Evolutionary conservation across 2,113 vertebrate genomes (phyloP), one percentile per base, ranked within the genome.

Genomic region (Carassius carassius): DNA sequence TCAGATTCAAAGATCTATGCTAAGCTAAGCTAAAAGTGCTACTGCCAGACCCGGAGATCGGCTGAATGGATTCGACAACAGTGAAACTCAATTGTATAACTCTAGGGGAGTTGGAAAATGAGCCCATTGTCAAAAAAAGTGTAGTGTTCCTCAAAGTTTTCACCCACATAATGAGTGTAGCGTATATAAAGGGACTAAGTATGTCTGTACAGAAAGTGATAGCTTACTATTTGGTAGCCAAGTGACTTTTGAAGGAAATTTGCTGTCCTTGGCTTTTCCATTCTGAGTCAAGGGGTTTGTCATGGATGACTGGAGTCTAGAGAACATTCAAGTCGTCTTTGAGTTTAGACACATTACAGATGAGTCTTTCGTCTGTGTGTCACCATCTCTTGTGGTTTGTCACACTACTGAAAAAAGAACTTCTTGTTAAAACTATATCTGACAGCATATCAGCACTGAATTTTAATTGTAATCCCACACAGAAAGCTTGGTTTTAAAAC

Each of bases 271-370:
- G 78, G 60, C 51, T 69, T 6, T 69, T 69, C 76, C 29, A 60
- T 32, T 78, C 79, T 81, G 79, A 81, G 62, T 81, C 79, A 81
- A 51, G 63, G 1, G 23, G 60, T 49, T 81, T 67, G 79, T 81
- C 79, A 81, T 81, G 17, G 17, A 51, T 81, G 44, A 51, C 79
- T 81, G 23, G 17, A 69, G 79, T 35, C 78, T 65, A 51, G 78
- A 32, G 16, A 81, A 21, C 78, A 32, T 69, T 81, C 13, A 12
- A 80, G 37, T 17, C 6, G 1, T 29, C 60, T 81, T 25, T 37
- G 13, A 69, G 16, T 51, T 67, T 32, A 51, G n/a, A 47, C 14
- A 47, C 37, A 49, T 29, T 54, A 54, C 58, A 80, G 16, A 49
- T 19, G 56, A 62, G 21, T 58, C 51, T 56, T 23, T 9, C 6